Evolutionary conservation across 2,113 vertebrate genomes (phyloP), one percentile per base, ranked within the genome.

Genomic region (Zootoca vivipara): DNA sequence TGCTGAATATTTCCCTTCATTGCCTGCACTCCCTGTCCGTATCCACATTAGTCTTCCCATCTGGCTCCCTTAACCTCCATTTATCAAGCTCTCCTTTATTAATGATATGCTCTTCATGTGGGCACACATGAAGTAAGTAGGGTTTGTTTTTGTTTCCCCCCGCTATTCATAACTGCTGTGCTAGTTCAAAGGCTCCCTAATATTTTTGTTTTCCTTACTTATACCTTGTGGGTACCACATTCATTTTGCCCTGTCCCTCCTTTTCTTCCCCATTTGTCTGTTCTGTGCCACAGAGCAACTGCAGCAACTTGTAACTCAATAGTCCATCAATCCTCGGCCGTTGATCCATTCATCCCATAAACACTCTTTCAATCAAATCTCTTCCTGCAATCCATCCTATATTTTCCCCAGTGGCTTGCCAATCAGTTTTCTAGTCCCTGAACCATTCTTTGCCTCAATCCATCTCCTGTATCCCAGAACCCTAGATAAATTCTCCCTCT

Each of bases 401-500:
- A 16, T 88, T 40, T 80, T 89, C 92, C 67, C 89, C 62, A 40
- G 80, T 88, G 52, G 20, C 3, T 89, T 93, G 70, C 52, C 74
- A 62, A 74, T 87, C n/a, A 85, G 40, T 91, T 91, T 89, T 90
- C 74, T 90, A 58, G 33, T 77, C 85, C 0, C 7, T 84, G 77
- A 90, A 90, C 8, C 46, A 82, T 89, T 85, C 83, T 90, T 40
- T 89, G 88, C 26, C 3, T 88, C 52, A 82, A 38, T 85, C 42
- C 0, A 1, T 89, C 35, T 91, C 88, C 87, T 80, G 2, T 79
- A 85, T 86, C 64, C 85, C 8, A 89, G 35, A 28, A 35, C n/a
- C 64, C 56, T 64, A 92, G 72, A 91, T 62, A 91, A 88, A 91
- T 88, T 86, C 15, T 87, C 24, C 88, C 38, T 88, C 64, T 56